Evolutionary conservation across 2,888 invertebrate species (phyloP), one percentile per base, ranked within the genome.

Genomic region (Junonia oenone): DNA sequence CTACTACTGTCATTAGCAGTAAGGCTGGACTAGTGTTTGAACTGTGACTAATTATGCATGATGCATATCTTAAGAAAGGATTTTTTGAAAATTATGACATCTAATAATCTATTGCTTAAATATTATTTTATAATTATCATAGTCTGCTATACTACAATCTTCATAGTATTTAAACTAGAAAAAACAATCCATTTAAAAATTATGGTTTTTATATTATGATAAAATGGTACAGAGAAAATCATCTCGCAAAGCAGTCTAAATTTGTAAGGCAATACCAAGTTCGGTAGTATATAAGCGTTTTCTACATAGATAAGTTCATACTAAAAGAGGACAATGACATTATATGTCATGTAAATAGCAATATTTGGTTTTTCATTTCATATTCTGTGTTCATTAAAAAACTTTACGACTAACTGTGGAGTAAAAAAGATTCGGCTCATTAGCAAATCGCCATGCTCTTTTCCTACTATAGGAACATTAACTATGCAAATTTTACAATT

Each of bases 291-390:
- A 40, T 38, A 14, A 13, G 48, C 29, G 22, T 55, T 27, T 51
- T 47, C 46, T 55, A 54, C 35, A 48, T 48, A 48, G 43, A 50
- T 19, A 54, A 46, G 45, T 51, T 55, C 51, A 49, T 43, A 38
- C 54, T 59, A 66, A 66, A 50, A 65, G 70, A 69, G 81, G 77
- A 72, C 80, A 82, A 72, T 78, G 80, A 82, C 81, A 63, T 73
- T 69, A 63, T 61, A 66, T 72, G 71, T 73, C 75, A 72, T 68
- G 67, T 76, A 75, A 76, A 78, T 76, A 80, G 68, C 68, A 61
- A 56, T 59, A 43, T 47, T 45, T 52, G 45, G 29, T n/a, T 46
- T 37, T 46, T 22, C 13, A 38, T 26, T 15, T 19, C 40, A n/a
- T 9, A 14, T 19, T 13, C 13, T 6, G 22, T 14, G 8, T 2